Base-by-base conservation (phyloP, 2,888 invertebrate genomes). In the Neria commutata region DNA sequence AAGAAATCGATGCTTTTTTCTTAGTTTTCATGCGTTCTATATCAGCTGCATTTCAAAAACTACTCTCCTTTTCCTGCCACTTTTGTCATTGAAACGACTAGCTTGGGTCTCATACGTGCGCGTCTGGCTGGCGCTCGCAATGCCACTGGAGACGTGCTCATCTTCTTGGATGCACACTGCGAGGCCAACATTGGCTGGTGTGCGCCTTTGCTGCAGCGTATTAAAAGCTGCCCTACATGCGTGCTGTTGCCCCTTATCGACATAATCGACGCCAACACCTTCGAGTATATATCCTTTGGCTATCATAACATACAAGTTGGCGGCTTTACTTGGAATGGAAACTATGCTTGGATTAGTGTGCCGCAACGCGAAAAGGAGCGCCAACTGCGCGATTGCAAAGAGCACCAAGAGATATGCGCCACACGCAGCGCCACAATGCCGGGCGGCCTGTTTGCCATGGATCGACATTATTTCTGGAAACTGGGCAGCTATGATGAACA, bases 381-480 rank as follows among this genome's bases (percentile, higher is more conserved):
- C 11, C 62, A 62, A 23, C 16, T 33, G 16, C 23, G 42, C 2
- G 58, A 60, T 8, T 68, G 67, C 46, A 68, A 70, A 42, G 70
- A 73, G 2, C 4, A 11, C 4, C 63, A 70, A 0, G 79, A 80
- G 57, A 78, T 79, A 25, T 82, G 82, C 51, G 82, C 82, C 0
- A 81, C 82, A 21, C 76, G 86, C 70, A 92, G 95, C 0, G 97
- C 98, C 0, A 98, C 98, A 0, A 98, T 98, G 98, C 97, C 98
- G n/a, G 98, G 98, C 1, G 98, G 98, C 0, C 81, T 98, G 60
- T 95, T 98, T 83, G 98, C 97, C 0, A 95, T 96, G 54, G 90
- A 94, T 70, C 86, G 94, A 54, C 87, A 90, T 54, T 98, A 94
- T 83, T 98, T 96, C 84, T 98, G 96, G 92, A 92, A 97, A 81